Conservation (phyloP, 2,113 vertebrate species). For the Hemiprocne comata region DNA sequence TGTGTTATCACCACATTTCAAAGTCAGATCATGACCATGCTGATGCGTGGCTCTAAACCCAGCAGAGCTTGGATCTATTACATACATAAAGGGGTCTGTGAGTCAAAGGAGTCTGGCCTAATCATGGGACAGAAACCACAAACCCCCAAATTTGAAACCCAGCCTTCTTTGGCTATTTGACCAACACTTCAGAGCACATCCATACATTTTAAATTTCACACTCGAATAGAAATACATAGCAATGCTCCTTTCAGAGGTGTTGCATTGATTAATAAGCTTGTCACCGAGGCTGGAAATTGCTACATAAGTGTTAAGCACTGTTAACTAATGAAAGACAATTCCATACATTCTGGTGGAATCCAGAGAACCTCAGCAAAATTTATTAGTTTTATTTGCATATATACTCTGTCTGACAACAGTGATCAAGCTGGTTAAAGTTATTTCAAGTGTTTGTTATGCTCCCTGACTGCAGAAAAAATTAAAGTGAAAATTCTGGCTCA, state of each 20-base stretch:
- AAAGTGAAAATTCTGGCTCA: slow-evolving; percentile 35
- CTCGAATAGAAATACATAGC: slow-evolving; percentile 19
- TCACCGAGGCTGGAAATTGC: background rate
- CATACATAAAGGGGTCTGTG: slow-evolving; percentile 46
- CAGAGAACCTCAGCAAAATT: slow-evolving; percentile 42
- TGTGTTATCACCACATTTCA: slow-evolving; percentile 16
- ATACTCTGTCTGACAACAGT: slow-evolving; percentile 15
- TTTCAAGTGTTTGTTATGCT: slow-evolving; percentile 29
- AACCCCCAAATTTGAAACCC: background rate
- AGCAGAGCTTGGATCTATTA: slow-evolving; percentile 11
- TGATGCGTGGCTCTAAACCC: slow-evolving; percentile 7
- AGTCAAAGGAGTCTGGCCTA: slow-evolving; percentile 22
- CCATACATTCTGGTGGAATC: slow-evolving; percentile 37
- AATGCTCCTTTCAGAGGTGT: slow-evolving; percentile 42
- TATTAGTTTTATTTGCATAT: slow-evolving; percentile 30
- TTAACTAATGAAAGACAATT: slow-evolving; percentile 49
- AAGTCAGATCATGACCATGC: background rate
- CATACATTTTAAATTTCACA: slow-evolving; percentile 36
- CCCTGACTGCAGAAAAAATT: slow-evolving; percentile 18
- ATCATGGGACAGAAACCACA: slow-evolving; percentile 42
- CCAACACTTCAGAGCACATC: slow-evolving; percentile 36
- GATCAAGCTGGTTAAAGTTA: slow-evolving; percentile 37
- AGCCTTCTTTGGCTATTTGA: background rate
- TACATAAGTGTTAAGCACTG: slow-evolving; percentile 19
- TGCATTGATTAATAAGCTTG: slow-evolving; percentile 59